Evolutionary conservation across 2,888 invertebrate genomes (phyloP), one percentile per base, ranked within the genome.

Genomic region (Zeuzera pyrina): DNA sequence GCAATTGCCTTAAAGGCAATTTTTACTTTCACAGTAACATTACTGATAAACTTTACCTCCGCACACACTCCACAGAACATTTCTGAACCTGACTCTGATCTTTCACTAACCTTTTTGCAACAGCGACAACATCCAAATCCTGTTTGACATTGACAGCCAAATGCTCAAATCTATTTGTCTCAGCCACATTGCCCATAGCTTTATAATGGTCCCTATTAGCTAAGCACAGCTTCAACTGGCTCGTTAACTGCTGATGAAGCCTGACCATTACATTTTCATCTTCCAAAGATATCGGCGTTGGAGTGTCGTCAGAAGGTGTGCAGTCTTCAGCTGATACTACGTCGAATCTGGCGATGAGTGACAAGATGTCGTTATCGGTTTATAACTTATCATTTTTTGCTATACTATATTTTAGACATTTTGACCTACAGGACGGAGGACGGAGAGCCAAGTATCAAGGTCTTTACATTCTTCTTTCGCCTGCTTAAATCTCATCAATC

Each of bases 111-210:
- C 87, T 85, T 52, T 87, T 88, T 11, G 92, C 91, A 44, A 93
- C 88, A 36, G 91, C 86, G 8, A 97, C 84, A 22, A 95, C 84
- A 61, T 96, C 94, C 49, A 97, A 79, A 67, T 98, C 98, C 71
- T 94, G 92, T 43, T 93, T 92, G 7, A 94, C 93, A 13, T 88
- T 87, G 21, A 93, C 71, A 0, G 94, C 94, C 35, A 97, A 78
- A 48, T 93, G 90, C 58, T 97, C 96, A 76, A 96, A 97, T 36
- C 94, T 87, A 70, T 95, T 94, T 52, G 92, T 92, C 49, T 94
- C 94, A 1, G 93, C 90, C 3, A 97, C 89, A 69, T 96, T 95
- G 4, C 97, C 97, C 55, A 95, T 86, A 7, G 93, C 91, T 55
- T 91, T 91, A 61, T 93, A 93, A 63, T 97, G 95, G 69, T 95